Percentiles rank a stretch among this genome's conserved stretches.
Evolutionary conservation across 2,113 vertebrate genomes (phyloP).

Genomic region (Psittacula cyanocephala): DNA sequence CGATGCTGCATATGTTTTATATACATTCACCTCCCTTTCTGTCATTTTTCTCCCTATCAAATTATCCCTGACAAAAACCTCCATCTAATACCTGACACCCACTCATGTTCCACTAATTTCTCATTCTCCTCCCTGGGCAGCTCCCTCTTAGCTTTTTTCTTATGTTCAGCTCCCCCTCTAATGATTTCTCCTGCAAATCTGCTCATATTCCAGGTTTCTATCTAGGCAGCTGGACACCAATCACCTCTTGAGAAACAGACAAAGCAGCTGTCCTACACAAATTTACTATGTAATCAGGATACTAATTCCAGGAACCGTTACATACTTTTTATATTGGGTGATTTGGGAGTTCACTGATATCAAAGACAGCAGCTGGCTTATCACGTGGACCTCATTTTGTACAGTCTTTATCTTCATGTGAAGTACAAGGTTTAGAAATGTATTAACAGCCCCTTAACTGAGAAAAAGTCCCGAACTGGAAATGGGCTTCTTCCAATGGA

Average conservation of each 20-base stretch:
- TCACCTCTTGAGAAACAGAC: neutral
- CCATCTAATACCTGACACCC: neutral
- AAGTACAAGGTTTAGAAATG: neutral
- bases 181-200: neutral
- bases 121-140: neutral
- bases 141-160: neutral
- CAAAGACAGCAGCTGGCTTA: neutral
- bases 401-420: neutral
- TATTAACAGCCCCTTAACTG: neutral
- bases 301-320: neutral
- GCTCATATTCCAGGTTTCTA: neutral
- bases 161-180: neutral
- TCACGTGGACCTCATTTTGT: neutral
- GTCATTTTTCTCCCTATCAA: neutral
- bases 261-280: neutral
- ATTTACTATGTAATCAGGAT: neutral
- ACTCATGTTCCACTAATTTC: neutral
- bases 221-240: neutral
- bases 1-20: neutral
- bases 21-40: neutral
- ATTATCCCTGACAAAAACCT: neutral
- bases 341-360: neutral
- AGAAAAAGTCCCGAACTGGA: neutral
- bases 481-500: neutral
- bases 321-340: neutral